These are phyloP conservation scores for Ardeotis arabs DNA, from an alignment of 2,113 vertebrate species.

Conservation along the genomic window DNA sequence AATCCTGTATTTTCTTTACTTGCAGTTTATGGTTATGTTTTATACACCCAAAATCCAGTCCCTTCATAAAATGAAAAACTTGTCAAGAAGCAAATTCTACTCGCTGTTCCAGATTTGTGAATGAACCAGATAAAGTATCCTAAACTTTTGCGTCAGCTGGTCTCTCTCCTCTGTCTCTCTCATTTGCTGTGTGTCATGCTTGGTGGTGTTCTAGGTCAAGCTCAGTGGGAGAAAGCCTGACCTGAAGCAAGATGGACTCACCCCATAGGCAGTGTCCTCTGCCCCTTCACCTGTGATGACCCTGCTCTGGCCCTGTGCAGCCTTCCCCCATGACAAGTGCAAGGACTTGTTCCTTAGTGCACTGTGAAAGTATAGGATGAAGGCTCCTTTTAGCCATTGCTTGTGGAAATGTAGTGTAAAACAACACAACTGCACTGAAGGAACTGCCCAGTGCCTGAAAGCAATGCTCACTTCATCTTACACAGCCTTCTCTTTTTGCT, in stretches of 20 bases:
- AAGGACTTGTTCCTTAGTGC: not conserved
- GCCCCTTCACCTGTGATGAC: rapidly evolving
- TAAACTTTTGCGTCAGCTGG: not conserved
- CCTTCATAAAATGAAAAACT: not conserved
- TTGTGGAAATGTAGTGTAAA: not conserved
- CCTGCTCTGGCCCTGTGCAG: not conserved
- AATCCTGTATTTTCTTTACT: not conserved
- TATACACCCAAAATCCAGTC: not conserved
- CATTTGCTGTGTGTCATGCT: not conserved
- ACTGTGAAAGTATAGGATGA: not conserved
- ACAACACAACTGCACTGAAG: not conserved
- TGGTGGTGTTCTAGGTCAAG: not conserved
- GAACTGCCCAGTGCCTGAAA: not conserved
- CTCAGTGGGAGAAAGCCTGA: not conserved
- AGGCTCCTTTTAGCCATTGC: not conserved
- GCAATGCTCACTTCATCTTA: not conserved
- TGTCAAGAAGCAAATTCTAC: not conserved
- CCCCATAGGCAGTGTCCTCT: not conserved
- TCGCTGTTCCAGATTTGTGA: not conserved
- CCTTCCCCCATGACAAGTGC: too few relatives aligned
- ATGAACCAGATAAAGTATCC: not conserved
- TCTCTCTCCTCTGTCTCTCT: not conserved
- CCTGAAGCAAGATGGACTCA: rapidly evolving
- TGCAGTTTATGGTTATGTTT: not conserved
- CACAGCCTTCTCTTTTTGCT: rapidly evolving